Percentiles rank a stretch among this genome's conserved stretches.
Evolutionary conservation across 1,140 invertebrate genomes (phyloP).

Genomic region (Eufriesea mexicana): DNA sequence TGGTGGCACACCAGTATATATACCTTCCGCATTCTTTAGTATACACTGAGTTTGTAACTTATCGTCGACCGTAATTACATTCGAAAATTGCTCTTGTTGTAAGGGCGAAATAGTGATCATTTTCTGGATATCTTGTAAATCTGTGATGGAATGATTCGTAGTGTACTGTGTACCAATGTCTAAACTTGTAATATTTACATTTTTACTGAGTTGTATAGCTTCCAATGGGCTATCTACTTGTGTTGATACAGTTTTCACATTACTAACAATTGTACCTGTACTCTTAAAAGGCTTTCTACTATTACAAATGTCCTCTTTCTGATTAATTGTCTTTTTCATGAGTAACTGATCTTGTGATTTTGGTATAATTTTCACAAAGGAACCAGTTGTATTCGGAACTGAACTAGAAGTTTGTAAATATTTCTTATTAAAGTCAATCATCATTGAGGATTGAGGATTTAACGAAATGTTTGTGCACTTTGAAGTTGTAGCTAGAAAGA

Average conservation of each 20-base stretch:
- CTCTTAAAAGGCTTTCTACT: neutral
- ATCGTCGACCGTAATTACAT: neutral
- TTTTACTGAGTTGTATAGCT: neutral
- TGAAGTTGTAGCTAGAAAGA: neutral
- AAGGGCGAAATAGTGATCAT: neutral
- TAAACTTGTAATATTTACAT: neutral
- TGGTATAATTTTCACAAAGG: neutral
- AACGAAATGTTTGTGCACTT: constrained; percentile 22
- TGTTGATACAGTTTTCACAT: constrained; percentile 22
- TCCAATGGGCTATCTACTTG: constrained; percentile 19
- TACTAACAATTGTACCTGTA: neutral
- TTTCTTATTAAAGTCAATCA: constrained; percentile 5
- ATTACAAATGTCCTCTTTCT: neutral
- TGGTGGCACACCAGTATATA: neutral
- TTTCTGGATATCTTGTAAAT: neutral
- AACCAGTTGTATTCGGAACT: neutral
- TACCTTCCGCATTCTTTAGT: neutral
- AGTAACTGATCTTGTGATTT: neutral
- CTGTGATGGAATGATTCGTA: neutral
- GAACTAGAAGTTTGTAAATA: neutral
- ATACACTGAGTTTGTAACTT: neutral
- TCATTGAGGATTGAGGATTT: constrained; percentile 16
- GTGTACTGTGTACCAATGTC: neutral
- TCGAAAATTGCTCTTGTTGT: neutral
- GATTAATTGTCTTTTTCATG: neutral